Percentiles rank a stretch among this genome's conserved stretches.
Conservation (phyloP, 2,113 vertebrate species). For the Lepidothrix coronata region DNA sequence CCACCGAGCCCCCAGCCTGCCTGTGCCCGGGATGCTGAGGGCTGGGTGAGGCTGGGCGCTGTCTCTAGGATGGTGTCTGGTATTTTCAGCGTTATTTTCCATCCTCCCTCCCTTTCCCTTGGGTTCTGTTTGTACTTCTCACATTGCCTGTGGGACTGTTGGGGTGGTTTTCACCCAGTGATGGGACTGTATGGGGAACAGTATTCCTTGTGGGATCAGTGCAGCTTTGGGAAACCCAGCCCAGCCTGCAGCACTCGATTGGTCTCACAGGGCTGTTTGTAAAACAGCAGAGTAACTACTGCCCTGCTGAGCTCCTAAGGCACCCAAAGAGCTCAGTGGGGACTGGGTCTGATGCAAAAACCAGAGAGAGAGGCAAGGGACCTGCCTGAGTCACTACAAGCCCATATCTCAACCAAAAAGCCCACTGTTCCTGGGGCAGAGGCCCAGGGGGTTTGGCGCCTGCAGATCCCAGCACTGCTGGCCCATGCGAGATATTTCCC, state of each 20-base stretch:
- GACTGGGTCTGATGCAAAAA: accelerated
- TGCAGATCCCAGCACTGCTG: neutral
- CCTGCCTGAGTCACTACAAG: neutral
- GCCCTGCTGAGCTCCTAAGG: neutral
- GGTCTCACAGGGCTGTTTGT: neutral
- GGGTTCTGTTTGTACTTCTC: neutral
- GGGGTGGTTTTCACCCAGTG: neutral
- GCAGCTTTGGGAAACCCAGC: neutral
- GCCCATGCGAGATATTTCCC: neutral
- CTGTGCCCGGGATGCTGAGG: neutral
- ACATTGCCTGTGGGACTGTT: neutral
- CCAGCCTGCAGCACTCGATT: neutral
- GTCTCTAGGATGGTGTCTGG: neutral
- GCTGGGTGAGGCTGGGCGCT: neutral
- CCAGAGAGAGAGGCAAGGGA: neutral
- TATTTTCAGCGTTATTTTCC: neutral
- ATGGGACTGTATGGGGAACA: neutral
- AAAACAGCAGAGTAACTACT: neutral
- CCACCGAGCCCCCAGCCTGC: accelerated
- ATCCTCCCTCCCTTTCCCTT: neutral
- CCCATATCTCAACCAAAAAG: neutral
- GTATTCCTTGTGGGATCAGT: accelerated
- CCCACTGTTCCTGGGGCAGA: neutral
- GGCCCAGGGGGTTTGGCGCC: neutral
- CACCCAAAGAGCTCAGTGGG: neutral